Conservation (phyloP, 2,888 invertebrate genomes). For the Cacoxenus indagator region DNA sequence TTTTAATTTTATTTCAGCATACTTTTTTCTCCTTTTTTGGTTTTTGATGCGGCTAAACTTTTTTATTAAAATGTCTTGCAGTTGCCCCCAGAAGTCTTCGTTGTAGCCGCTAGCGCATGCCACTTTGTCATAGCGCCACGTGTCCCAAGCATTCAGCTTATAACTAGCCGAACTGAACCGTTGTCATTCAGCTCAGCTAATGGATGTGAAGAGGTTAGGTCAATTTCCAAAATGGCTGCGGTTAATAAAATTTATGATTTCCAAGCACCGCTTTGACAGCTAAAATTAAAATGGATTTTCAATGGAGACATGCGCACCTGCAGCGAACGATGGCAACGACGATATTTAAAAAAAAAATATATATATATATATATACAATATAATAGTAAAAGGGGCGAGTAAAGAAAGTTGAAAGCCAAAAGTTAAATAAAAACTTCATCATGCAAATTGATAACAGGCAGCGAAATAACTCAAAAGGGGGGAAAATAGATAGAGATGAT, state of each 20-base stretch:
- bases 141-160: neutral
- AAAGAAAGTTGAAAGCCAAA: conserved; percentile 48
- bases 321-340: too few species aligned
- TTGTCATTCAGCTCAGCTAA: conserved; percentile 36
- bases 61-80: conserved; percentile 54
- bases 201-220: conserved; percentile 51
- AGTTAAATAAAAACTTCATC: conserved; percentile 64
- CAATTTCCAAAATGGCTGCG: conserved; percentile 61
- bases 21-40: conserved; percentile 7
- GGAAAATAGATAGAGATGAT: too few species aligned
- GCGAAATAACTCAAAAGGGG: neutral
- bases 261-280: conserved; percentile 62
- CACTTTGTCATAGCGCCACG: neutral
- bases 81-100: neutral
- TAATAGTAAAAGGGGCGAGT: neutral
- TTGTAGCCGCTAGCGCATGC: neutral
- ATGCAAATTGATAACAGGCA: conserved; percentile 59
- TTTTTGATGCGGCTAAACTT: conserved; percentile 55
- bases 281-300: conserved; percentile 59
- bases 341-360: too few species aligned
- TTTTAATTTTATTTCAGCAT: neutral
- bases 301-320: conserved; percentile 21
- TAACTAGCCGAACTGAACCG: conserved; percentile 28
- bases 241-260: conserved; percentile 66
- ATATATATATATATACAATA: too few species aligned